Conservation (phyloP, 2,888 invertebrate species). For the Metellina segmentata region DNA sequence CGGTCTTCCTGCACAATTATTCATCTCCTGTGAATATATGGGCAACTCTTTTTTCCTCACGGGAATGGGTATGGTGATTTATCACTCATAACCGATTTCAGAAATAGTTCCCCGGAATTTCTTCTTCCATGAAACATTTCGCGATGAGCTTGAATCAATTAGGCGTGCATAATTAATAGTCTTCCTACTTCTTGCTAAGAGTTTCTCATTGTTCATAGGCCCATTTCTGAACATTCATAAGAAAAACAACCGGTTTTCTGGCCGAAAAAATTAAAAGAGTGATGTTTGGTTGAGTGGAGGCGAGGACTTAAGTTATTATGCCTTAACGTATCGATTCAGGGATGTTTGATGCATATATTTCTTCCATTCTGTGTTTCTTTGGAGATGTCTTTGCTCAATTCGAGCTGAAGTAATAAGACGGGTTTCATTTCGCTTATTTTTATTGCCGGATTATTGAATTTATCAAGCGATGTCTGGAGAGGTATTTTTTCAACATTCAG, state of each 20-base stretch:
- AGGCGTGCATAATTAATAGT: constrained; percentile 70
- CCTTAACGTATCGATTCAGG: constrained; percentile 12
- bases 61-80: constrained; percentile 37
- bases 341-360: constrained; percentile 5
- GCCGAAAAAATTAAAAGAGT: constrained; percentile 23
- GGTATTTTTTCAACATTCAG: neutral
- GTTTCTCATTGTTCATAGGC: constrained; percentile 34
- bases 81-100: constrained; percentile 55
- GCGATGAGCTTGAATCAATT: constrained; percentile 40
- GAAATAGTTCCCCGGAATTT: constrained; percentile 34
- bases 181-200: constrained; percentile 24
- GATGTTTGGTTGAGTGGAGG: constrained; percentile 7
- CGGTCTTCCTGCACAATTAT: constrained; percentile 16
- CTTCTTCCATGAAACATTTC: constrained; percentile 56
- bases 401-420: constrained; percentile 9
- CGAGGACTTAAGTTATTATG: constrained; percentile 40
- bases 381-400: constrained; percentile 6
- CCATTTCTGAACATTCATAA: constrained; percentile 2
- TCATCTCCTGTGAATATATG: constrained; percentile 32
- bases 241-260: neutral
- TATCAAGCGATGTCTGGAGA: neutral
- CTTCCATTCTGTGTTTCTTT: neutral
- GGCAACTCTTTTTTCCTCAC: constrained; percentile 10
- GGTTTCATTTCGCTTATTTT: constrained; percentile 15
- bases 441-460: neutral